Evolutionary conservation across 2,113 vertebrate species (phyloP).

Genomic region (Tyrannus savana): DNA sequence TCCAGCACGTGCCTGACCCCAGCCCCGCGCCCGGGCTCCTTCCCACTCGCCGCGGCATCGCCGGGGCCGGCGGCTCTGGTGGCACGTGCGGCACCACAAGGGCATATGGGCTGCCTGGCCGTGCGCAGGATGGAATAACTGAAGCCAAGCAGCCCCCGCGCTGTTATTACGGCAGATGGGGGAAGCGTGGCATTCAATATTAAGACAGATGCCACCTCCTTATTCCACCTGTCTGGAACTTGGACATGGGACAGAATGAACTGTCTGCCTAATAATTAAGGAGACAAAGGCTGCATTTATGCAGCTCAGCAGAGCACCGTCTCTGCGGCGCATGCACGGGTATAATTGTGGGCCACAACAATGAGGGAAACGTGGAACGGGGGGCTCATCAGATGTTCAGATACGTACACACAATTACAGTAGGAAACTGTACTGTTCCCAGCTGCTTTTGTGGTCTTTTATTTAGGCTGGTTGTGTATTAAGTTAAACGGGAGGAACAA

Average conservation of each 20-base stretch:
- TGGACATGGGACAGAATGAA: constrained; percentile 83
- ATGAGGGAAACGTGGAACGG: constrained; percentile 61
- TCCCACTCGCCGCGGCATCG: constrained; percentile 24
- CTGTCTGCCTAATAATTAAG: constrained; percentile 83
- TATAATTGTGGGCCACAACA: constrained; percentile 72
- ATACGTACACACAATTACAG: constrained; percentile 57
- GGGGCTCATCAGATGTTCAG: constrained; percentile 56
- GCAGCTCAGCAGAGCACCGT: constrained; percentile 66
- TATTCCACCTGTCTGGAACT: constrained; percentile 87
- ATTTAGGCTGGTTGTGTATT: constrained; percentile 59
- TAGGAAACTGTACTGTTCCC: constrained; percentile 47
- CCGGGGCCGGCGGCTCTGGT: constrained; percentile 56
- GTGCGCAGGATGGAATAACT: constrained; percentile 72
- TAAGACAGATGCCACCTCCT: constrained; percentile 88
- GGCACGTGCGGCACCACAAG: constrained; percentile 75
- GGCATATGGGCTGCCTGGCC: constrained; percentile 82
- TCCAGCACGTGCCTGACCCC: constrained; percentile 76
- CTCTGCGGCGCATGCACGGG: constrained; percentile 64
- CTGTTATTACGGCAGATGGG: constrained; percentile 84
- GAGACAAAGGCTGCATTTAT: constrained; percentile 79
- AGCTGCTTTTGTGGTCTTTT: constrained; percentile 66
- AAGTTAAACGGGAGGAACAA: constrained; percentile 59
- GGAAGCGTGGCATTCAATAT: constrained; percentile 87
- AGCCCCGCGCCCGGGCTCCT: constrained; percentile 56
- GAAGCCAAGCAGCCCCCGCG: constrained; percentile 80